Evolutionary conservation across 2,888 invertebrate species (phyloP).

Genomic region (Lepidonotus clava): DNA sequence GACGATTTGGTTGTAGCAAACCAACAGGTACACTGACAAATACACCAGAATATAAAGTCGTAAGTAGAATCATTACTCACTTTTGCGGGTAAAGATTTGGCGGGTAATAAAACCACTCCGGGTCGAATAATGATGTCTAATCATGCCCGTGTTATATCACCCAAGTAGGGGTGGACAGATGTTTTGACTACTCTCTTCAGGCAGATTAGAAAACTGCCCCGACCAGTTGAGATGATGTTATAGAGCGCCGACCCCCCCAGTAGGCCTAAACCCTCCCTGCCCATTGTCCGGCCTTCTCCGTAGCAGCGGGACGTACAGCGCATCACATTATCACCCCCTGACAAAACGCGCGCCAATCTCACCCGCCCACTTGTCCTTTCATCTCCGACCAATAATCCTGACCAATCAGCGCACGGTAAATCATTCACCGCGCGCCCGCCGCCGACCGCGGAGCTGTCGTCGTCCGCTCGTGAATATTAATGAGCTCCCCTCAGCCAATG

Average conservation of each 20-base stretch:
- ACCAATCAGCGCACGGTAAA: constrained; percentile 10
- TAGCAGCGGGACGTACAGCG: background rate
- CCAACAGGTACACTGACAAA: background rate
- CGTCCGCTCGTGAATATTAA: constrained; percentile 27
- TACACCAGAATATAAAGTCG: too few relatives aligned
- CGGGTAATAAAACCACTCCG: too few relatives aligned
- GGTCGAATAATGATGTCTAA: too few relatives aligned
- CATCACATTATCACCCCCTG: constrained; percentile 2
- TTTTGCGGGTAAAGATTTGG: too few relatives aligned
- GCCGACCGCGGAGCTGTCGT: background rate
- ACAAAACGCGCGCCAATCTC: constrained; percentile 18
- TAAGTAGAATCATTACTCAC: too few relatives aligned
- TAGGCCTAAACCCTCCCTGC: background rate
- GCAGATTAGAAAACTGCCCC: background rate
- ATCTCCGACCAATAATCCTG: constrained; percentile 26
- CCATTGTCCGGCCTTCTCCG: background rate
- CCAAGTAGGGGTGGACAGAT: background rate
- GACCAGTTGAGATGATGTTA: constrained; percentile 14
- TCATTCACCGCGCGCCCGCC: background rate
- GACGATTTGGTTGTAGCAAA: too few relatives aligned
- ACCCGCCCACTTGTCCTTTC: constrained; percentile 32
- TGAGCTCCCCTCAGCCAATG: constrained; percentile 28
- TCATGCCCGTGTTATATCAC: constrained; percentile 40
- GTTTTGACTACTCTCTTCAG: background rate
- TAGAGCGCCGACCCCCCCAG: background rate